A percentile compares a stretch with the other conserved stretches of the same genome.
Conservation (phyloP, 35 echinoderm and acorn worm genomes). For the Diadema setosum region DNA sequence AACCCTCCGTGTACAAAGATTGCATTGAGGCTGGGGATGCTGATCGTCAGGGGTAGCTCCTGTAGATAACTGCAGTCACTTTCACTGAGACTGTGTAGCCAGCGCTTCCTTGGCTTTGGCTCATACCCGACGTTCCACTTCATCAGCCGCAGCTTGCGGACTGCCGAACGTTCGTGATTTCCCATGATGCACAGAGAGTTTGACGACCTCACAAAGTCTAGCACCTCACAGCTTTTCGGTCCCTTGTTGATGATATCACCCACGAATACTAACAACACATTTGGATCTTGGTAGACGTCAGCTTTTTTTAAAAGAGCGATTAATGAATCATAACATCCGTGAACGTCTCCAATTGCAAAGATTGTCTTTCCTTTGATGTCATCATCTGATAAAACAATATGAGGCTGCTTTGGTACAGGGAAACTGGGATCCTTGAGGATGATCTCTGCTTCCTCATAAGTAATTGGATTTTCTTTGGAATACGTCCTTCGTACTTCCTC, state of each 20-base stretch:
- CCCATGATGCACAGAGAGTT: conserved; percentile 40
- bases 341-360: conserved; percentile 74
- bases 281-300: neutral
- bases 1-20: conserved; percentile 69
- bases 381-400: conserved; percentile 25
- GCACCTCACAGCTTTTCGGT: conserved; percentile 58
- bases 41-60: conserved; percentile 59
- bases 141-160: conserved; percentile 1
- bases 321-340: conserved; percentile 67
- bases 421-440: neutral
- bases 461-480: neutral
- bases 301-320: conserved; percentile 27
- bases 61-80: conserved; percentile 18
- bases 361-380: conserved; percentile 9
- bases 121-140: conserved; percentile 20
- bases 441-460: neutral
- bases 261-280: conserved; percentile 39
- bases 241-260: conserved; percentile 77
- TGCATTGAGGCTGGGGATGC: conserved; percentile 40
- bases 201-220: conserved; percentile 2
- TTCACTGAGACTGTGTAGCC: neutral
- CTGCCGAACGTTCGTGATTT: conserved; percentile 51
- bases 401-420: neutral
- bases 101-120: neutral
- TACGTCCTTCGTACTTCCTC: neutral